A percentile compares a stretch with the other conserved stretches of the same genome.
These are phyloP conservation scores for Cephalotes varians DNA, from an alignment of 2,888 invertebrate species.

Conservation along the genomic window DNA sequence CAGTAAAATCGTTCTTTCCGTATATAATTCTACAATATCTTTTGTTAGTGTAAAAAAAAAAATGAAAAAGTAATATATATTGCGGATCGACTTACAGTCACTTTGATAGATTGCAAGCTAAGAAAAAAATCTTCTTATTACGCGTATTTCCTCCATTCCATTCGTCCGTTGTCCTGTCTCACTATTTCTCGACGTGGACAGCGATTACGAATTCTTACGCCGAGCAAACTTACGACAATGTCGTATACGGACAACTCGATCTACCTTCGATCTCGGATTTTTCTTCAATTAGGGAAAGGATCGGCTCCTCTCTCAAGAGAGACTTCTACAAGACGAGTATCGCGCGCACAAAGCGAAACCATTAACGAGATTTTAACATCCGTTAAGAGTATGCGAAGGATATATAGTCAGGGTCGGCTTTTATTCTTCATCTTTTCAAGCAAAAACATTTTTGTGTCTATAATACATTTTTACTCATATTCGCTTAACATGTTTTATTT, in stretches of 20 bases:
- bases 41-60: not conserved
- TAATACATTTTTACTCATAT: not conserved
- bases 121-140: not conserved
- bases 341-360: slow-evolving; percentile 48
- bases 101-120: slow-evolving; percentile 10
- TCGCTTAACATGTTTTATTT: not conserved
- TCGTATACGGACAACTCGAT: slow-evolving; percentile 22
- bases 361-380: slow-evolving; percentile 60
- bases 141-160: not conserved
- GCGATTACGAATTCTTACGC: slow-evolving; percentile 56
- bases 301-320: slow-evolving; percentile 20
- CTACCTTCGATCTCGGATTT: slow-evolving; percentile 45
- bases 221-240: slow-evolving; percentile 20
- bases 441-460: not conserved
- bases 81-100: not conserved
- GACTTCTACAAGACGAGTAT: slow-evolving; percentile 29
- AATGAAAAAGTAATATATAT: not conserved
- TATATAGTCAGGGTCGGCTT: slow-evolving; percentile 12
- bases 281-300: slow-evolving; percentile 57
- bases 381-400: slow-evolving; percentile 41
- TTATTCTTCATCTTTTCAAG: not conserved
- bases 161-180: slow-evolving; percentile 22
- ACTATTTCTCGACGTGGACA: slow-evolving; percentile 41
- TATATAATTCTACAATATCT: too few relatives aligned
- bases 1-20: too few relatives aligned